Conservation (phyloP, 2,888 invertebrate genomes). For the Eupithecia centaureata region DNA sequence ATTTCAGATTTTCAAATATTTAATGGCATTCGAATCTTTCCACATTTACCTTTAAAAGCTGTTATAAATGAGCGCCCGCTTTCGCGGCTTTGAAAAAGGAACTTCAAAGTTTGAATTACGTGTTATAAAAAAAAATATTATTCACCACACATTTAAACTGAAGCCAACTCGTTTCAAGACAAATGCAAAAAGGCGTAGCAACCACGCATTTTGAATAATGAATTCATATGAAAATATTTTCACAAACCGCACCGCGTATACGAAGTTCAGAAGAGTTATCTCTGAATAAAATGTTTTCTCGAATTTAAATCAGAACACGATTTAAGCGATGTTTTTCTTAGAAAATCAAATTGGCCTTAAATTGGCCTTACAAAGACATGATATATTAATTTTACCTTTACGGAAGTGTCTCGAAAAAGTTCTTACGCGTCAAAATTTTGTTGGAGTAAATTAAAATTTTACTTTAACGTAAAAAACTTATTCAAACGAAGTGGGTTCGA, state of each 20-base stretch:
- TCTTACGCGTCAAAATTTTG: constrained; percentile 50
- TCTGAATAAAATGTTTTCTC: constrained; percentile 13
- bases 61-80: background rate
- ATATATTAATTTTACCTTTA: constrained; percentile 59
- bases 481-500: background rate
- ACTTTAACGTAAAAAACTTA: background rate
- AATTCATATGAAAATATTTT: constrained; percentile 34
- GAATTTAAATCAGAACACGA: background rate
- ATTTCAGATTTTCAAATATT: too few species aligned
- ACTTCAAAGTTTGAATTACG: background rate
- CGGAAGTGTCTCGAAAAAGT: constrained; percentile 59
- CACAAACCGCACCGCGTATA: constrained; percentile 32
- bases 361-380: constrained; percentile 50
- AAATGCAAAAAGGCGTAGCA: constrained; percentile 23
- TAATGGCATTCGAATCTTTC: background rate
- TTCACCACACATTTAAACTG: constrained; percentile 3
- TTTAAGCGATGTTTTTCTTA: constrained; percentile 43
- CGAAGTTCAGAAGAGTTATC: constrained; percentile 29
- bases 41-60: background rate
- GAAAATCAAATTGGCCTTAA: constrained; percentile 52
- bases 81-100: background rate
- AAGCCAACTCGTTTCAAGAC: constrained; percentile 15
- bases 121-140: constrained; percentile 7
- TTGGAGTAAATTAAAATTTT: background rate
- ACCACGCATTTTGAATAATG: constrained; percentile 26